A percentile compares a stretch with the other conserved stretches of the same genome.
phyloP scores from a whole-genome alignment of 1,140 invertebrate genomes.

The Micrasema minimum region DNA sequence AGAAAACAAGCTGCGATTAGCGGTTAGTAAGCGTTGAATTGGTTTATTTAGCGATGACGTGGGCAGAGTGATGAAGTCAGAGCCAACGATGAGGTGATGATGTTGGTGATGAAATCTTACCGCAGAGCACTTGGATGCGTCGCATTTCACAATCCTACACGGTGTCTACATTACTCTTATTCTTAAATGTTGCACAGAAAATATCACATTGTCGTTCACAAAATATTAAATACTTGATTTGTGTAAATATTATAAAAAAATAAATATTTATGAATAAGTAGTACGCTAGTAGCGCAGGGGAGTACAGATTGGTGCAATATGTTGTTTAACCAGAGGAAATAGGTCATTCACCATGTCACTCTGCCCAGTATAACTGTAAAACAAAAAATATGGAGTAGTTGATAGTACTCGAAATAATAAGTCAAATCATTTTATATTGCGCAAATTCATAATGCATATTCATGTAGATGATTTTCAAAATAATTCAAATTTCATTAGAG shows the following conservation, averaged over 20 bases:
- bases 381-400: conserved; percentile 58
- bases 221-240: conserved; percentile 22
- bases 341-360: conserved; percentile 91
- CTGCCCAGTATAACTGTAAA: conserved; percentile 90
- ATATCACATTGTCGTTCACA: conserved; percentile 32
- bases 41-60: not conserved
- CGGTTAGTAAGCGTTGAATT: not conserved
- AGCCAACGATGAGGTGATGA: conserved; percentile 5
- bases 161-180: conserved; percentile 3
- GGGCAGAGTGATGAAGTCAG: conserved; percentile 17
- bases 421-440: too few species aligned
- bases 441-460: too few species aligned
- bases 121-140: not conserved
- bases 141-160: conserved; percentile 1
- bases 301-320: conserved; percentile 31
- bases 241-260: conserved; percentile 28
- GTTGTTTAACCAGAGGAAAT: conserved; percentile 75
- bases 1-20: not conserved
- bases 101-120: conserved; percentile 14
- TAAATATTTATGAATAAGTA: conserved; percentile 19
- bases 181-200: conserved; percentile 30
- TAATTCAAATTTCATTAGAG: too few species aligned
- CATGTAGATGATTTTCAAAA: too few species aligned
- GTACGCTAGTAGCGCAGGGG: not conserved
- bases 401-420: too few species aligned